A percentile compares a stretch with the other conserved stretches of the same genome.
These are phyloP conservation scores for Neosilurus hyrtlii DNA, from an alignment of 2,797 vertebrate genomes.

Conservation along the genomic window DNA sequence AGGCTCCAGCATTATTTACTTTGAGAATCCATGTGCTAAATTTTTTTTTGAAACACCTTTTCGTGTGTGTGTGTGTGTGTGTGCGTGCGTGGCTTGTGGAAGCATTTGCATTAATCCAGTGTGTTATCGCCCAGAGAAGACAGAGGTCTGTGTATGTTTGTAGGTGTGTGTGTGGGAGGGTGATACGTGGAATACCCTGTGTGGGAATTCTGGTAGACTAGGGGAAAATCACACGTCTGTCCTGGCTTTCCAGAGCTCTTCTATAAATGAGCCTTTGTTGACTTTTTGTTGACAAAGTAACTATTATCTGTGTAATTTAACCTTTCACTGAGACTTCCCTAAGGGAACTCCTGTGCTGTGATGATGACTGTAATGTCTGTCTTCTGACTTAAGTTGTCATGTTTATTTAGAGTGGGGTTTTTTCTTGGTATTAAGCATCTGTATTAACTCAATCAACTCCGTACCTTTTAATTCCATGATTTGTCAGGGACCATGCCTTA, in stretches of 20 bases:
- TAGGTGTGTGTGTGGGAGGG: not conserved
- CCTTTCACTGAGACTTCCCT: slow-evolving; percentile 31
- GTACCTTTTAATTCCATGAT: not conserved
- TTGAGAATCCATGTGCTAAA: not conserved
- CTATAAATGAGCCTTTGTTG: slow-evolving; percentile 39
- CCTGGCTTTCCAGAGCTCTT: slow-evolving; percentile 24
- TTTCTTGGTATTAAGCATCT: not conserved
- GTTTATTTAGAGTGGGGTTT: not conserved
- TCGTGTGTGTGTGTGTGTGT: not conserved
- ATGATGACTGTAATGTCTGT: slow-evolving; percentile 1
- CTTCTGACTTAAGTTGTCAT: not conserved
- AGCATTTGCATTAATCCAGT: slow-evolving; percentile 41
- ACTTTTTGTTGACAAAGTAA: slow-evolving; percentile 17
- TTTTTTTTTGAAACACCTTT: too few relatives aligned
- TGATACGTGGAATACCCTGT: slow-evolving; percentile 43
- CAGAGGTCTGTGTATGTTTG: not conserved
- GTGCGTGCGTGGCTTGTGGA: slow-evolving; percentile 6
- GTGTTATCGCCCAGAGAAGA: not conserved
- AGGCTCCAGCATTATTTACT: not conserved
- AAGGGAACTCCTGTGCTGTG: slow-evolving; percentile 23
- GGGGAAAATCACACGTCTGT: slow-evolving; percentile 39
- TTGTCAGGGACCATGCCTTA: not conserved
- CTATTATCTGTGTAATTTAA: slow-evolving; percentile 8
- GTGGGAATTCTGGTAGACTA: slow-evolving; percentile 28
- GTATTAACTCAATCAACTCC: too few relatives aligned